Percentiles rank a stretch among this genome's conserved stretches.
Conservation (phyloP, 1,140 invertebrate species). For the Pogonognathellus flavescens region DNA sequence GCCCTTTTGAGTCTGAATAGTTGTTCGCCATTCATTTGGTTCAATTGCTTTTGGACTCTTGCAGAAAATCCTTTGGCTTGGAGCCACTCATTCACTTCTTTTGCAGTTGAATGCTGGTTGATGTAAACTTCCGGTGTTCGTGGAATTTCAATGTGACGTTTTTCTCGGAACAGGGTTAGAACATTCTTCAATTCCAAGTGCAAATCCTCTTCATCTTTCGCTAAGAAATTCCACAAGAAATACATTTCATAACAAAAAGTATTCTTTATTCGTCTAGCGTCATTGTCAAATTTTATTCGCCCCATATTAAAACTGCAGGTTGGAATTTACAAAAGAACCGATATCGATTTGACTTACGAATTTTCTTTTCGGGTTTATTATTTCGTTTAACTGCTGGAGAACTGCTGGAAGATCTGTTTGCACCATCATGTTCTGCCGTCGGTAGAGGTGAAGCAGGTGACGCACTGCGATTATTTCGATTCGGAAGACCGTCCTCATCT, state of each 20-base stretch:
- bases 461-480: not conserved
- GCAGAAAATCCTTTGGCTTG: constrained; percentile 81
- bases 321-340: not conserved
- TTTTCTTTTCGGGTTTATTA: not conserved
- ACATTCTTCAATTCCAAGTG: constrained; percentile 80
- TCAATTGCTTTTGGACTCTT: constrained; percentile 76
- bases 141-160: constrained; percentile 75
- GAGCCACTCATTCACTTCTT: constrained; percentile 83
- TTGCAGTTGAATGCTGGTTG: constrained; percentile 75
- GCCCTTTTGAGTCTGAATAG: constrained; percentile 77
- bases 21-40: constrained; percentile 78
- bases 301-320: not conserved
- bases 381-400: not conserved
- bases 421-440: not conserved
- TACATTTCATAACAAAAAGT: not conserved
- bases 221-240: constrained; percentile 28
- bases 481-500: constrained; percentile 64
- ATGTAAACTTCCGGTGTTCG: constrained; percentile 82
- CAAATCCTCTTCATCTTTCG: constrained; percentile 71
- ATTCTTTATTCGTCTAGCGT: too few species aligned
- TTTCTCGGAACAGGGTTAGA: constrained; percentile 76
- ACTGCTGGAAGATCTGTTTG: constrained; percentile 14
- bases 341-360: not conserved
- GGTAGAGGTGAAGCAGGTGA: constrained; percentile 62
- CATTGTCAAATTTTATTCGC: too few species aligned